Conservation (phyloP, 2,113 vertebrate species). For the Actenoides lindsayi region DNA sequence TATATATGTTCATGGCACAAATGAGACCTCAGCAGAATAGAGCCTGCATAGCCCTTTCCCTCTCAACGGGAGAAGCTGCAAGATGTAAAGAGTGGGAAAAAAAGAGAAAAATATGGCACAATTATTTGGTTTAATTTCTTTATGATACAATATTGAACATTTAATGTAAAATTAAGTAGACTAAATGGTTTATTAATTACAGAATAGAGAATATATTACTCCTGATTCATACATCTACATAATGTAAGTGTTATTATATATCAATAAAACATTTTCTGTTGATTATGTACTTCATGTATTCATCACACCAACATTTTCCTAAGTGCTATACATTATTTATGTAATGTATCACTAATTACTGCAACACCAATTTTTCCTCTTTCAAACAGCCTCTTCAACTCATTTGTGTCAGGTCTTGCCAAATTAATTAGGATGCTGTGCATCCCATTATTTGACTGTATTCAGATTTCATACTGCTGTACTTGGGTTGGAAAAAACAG, state of each 20-base stretch:
- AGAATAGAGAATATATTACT: neutral
- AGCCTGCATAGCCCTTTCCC: neutral
- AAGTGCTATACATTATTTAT: conserved; percentile 62
- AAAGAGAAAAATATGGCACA: neutral
- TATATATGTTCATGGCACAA: neutral
- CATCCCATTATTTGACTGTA: neutral
- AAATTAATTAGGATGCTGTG: conserved; percentile 22
- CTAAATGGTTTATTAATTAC: conserved; percentile 45
- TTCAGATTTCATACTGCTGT: neutral
- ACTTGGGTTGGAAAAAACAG: neutral
- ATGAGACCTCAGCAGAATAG: neutral
- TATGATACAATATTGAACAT: conserved; percentile 3
- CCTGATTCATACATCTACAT: conserved; percentile 9
- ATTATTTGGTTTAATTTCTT: conserved; percentile 20
- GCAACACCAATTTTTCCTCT: neutral
- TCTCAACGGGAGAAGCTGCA: neutral
- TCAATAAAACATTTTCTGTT: conserved; percentile 57
- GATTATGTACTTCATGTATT: conserved; percentile 45
- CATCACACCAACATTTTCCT: conserved; percentile 52
- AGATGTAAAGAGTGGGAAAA: neutral
- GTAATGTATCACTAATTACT: conserved; percentile 24
- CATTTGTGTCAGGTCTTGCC: conserved; percentile 5
- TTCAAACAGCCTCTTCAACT: conserved; percentile 7
- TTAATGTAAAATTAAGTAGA: conserved; percentile 39
- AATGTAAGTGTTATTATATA: conserved; percentile 28